Percentiles rank a stretch among this genome's conserved stretches.
phyloP scores from a whole-genome alignment of 92 coral and sea anemone species.

The Diadumene lineata region DNA sequence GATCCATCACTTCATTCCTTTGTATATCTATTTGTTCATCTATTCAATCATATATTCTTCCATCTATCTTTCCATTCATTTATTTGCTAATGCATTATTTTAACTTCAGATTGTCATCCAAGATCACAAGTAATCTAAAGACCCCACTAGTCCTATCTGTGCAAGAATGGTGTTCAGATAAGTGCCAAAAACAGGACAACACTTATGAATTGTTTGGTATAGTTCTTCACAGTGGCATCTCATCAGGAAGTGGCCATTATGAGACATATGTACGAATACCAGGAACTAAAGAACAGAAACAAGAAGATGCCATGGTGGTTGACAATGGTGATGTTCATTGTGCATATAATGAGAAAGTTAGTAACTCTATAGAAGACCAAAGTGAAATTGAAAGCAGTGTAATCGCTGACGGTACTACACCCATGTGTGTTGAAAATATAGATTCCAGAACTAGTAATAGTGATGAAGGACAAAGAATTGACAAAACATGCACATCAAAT shows the following conservation, averaged over 20 bases:
- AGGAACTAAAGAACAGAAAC: neutral
- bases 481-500: neutral
- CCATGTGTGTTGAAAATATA: neutral
- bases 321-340: too few species aligned
- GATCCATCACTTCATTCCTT: too few species aligned
- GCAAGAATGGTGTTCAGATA: slow-evolving; percentile 85
- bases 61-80: too few species aligned
- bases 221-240: slow-evolving; percentile 97
- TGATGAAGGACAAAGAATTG: neutral
- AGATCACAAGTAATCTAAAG: slow-evolving; percentile 84
- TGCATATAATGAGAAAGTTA: neutral
- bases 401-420: neutral
- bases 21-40: too few species aligned
- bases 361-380: neutral
- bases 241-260: slow-evolving; percentile 98
- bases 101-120: slow-evolving; percentile 44
- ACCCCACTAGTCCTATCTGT: slow-evolving; percentile 85
- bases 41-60: too few species aligned
- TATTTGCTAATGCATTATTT: neutral
- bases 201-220: slow-evolving; percentile 88
- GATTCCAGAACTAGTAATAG: neutral
- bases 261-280: slow-evolving; percentile 83
- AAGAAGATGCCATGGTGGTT: slow-evolving; percentile 2
- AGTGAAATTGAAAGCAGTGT: neutral
- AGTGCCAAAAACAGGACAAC: slow-evolving; percentile 45